Conservation (phyloP, 1,140 invertebrate species). For the Bathynomus jamesi region DNA sequence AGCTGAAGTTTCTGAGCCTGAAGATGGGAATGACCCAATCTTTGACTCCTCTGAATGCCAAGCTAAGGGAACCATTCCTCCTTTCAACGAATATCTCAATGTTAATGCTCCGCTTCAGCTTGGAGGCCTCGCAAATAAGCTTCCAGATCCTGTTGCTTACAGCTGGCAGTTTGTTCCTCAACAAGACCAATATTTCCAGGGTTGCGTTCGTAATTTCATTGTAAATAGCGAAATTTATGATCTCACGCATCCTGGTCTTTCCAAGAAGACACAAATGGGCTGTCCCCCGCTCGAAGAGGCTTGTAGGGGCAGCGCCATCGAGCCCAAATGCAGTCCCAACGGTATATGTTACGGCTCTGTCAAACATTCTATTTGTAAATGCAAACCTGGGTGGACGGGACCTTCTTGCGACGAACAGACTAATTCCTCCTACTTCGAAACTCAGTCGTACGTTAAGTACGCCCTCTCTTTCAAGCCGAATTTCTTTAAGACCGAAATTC, state of each 20-base stretch:
- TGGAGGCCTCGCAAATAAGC: constrained; percentile 77
- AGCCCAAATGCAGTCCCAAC: constrained; percentile 77
- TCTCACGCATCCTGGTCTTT: constrained; percentile 74
- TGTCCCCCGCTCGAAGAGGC: constrained; percentile 85
- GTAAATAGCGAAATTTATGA: constrained; percentile 95
- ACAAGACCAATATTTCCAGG: constrained; percentile 74
- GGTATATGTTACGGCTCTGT: constrained; percentile 88
- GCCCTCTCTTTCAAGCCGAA: constrained; percentile 89
- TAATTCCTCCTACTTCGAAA: constrained; percentile 77
- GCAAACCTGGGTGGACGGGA: constrained; percentile 87
- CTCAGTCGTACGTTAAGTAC: constrained; percentile 90
- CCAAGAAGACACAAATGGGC: constrained; percentile 67
- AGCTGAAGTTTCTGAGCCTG: constrained; percentile 72
- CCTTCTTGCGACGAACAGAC: constrained; percentile 74
- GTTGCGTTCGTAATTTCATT: constrained; percentile 88
- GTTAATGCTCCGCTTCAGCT: constrained; percentile 91
- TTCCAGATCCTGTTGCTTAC: constrained; percentile 68
- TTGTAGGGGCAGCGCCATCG: constrained; percentile 64
- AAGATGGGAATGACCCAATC: constrained; percentile 71
- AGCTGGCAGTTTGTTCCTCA: constrained; percentile 78
- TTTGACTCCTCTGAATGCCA: constrained; percentile 84
- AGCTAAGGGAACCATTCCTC: constrained; percentile 74
- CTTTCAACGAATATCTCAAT: constrained; percentile 94
- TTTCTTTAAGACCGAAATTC: constrained; percentile 81
- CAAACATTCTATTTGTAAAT: constrained; percentile 76